Conservation (phyloP, 92 coral and sea anemone genomes). For the Palythoa caribaeorum region DNA sequence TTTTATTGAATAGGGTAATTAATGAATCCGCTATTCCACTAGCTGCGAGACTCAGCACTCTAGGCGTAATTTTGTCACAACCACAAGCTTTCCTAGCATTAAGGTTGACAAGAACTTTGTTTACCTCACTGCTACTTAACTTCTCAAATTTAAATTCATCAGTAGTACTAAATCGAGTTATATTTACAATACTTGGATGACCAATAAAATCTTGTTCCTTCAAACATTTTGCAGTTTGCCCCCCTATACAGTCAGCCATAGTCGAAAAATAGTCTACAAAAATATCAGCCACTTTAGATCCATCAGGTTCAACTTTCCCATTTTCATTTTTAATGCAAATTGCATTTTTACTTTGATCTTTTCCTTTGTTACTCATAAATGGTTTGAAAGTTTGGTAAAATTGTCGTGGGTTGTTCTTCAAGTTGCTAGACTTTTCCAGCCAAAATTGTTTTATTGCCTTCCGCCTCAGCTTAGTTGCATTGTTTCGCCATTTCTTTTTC, state of each 20-base stretch:
- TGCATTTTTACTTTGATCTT: conserved; percentile 18
- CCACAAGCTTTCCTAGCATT: conserved; percentile 38
- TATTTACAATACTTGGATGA: conserved; percentile 28
- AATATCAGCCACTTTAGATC: conserved; percentile 21
- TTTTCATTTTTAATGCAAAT: conserved; percentile 37
- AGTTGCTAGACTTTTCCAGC: too few relatives aligned
- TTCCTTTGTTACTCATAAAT: conserved; percentile 33
- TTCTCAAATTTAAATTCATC: conserved; percentile 39
- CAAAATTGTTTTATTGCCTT: too few relatives aligned
- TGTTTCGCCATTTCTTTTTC: too few relatives aligned
- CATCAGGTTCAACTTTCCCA: conserved; percentile 30
- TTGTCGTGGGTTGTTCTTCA: background rate
- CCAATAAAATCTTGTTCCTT: background rate
- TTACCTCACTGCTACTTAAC: conserved; percentile 1
- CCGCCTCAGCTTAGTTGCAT: too few relatives aligned
- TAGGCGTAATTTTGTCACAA: conserved; percentile 16
- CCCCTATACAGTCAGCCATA: conserved; percentile 8
- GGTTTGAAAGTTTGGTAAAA: conserved; percentile 44
- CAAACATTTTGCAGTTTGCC: too few relatives aligned
- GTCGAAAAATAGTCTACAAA: conserved; percentile 37
- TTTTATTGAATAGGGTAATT: too few relatives aligned
- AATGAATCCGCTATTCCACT: conserved; percentile 27
- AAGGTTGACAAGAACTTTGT: conserved; percentile 1
- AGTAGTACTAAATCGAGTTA: background rate
- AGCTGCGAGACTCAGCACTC: conserved; percentile 27